A percentile compares a stretch with the other conserved stretches of the same genome.
These are phyloP conservation scores for Parapristionchus giblindavisi DNA, from an alignment of 2,888 invertebrate species.

Conservation along the genomic window DNA sequence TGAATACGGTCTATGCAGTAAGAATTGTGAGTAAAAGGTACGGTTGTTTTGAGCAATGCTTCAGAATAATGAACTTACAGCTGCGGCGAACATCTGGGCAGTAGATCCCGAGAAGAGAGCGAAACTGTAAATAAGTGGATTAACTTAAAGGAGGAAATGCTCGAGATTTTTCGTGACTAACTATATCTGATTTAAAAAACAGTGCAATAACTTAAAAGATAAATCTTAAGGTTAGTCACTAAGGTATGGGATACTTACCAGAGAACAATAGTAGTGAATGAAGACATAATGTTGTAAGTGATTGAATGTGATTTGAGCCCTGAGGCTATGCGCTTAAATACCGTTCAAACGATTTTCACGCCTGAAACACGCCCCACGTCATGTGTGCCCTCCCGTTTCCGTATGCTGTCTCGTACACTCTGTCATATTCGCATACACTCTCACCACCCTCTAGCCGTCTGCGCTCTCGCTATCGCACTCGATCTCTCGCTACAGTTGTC, in stretches of 20 bases:
- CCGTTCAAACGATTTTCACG: conserved; percentile 19
- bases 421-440: neutral
- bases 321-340: neutral
- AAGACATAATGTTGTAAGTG: conserved; percentile 8
- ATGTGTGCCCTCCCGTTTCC: no score
- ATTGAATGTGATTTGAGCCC: conserved; percentile 2
- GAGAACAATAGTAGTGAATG: conserved; percentile 28
- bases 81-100: conserved; percentile 19
- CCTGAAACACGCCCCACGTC: conserved; percentile 25
- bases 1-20: no score
- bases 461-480: neutral
- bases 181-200: neutral
- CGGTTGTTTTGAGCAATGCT: neutral
- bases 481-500: neutral
- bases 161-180: neutral
- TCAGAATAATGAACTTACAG: no score
- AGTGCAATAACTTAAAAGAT: neutral
- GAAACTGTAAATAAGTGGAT: conserved; percentile 11
- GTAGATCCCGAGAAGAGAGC: conserved; percentile 26
- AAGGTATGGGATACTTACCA: conserved; percentile 30
- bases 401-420: no score
- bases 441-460: neutral
- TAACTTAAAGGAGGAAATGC: neutral
- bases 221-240: no score
- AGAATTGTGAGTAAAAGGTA: neutral